Percentiles rank a stretch among this genome's conserved stretches.
Conservation (phyloP, 2,888 invertebrate genomes). For the Cremastobaeus sp. region DNA sequence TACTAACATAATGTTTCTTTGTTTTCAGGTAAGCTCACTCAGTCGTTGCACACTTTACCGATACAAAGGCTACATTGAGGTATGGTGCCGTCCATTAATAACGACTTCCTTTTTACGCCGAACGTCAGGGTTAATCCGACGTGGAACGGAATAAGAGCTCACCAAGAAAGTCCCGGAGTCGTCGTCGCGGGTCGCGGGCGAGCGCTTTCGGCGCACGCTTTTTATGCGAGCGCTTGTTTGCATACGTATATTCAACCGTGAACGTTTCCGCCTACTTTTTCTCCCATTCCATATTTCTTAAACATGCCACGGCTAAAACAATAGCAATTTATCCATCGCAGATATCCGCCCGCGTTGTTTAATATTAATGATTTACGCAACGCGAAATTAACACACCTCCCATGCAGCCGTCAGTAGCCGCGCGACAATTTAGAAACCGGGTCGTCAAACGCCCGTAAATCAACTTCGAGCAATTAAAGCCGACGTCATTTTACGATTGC, state of each 20-base stretch:
- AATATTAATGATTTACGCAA: slow-evolving; percentile 63
- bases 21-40: slow-evolving; percentile 53
- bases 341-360: slow-evolving; percentile 60
- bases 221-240: slow-evolving; percentile 50
- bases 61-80: slow-evolving; percentile 44
- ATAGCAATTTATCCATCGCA: slow-evolving; percentile 60
- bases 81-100: slow-evolving; percentile 13
- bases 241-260: slow-evolving; percentile 57
- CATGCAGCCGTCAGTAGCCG: slow-evolving; percentile 58
- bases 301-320: slow-evolving; percentile 56
- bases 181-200: slow-evolving; percentile 8
- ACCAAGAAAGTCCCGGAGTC: not conserved
- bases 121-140: not conserved
- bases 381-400: slow-evolving; percentile 59
- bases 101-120: not conserved
- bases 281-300: slow-evolving; percentile 56
- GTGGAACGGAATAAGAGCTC: not conserved
- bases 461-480: slow-evolving; percentile 67
- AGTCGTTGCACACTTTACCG: slow-evolving; percentile 39
- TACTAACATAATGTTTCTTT: slow-evolving; percentile 45
- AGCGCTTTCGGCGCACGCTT: slow-evolving; percentile 38
- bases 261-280: slow-evolving; percentile 60
- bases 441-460: slow-evolving; percentile 66
- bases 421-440: slow-evolving; percentile 68
- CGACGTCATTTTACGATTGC: slow-evolving; percentile 69